Evolutionary conservation across 1,140 invertebrate species (phyloP).

Genomic region (Gyrodactylus salaris): DNA sequence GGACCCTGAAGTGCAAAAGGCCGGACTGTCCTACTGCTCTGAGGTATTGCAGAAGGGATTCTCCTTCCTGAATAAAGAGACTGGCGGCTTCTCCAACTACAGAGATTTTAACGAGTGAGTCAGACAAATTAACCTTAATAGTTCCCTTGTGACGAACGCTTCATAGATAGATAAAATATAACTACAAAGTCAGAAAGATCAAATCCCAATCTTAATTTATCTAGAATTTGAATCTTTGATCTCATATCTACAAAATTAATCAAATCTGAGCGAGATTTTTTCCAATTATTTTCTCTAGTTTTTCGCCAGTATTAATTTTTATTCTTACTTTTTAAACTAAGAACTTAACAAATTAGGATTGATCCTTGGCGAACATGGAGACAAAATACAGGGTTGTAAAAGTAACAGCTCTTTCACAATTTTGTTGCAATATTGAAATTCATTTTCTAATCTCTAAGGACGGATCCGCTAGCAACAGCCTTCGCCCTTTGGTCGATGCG

Average conservation of each 20-base stretch:
- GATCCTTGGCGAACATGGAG: too few relatives aligned
- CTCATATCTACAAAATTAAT: background rate
- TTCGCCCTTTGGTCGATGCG: conserved; percentile 16
- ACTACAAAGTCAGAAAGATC: too few relatives aligned
- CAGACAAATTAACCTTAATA: too few relatives aligned
- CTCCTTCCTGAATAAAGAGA: background rate
- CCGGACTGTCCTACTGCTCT: conserved; percentile 52
- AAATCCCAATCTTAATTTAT: too few relatives aligned
- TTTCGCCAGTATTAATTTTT: background rate
- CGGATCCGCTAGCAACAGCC: conserved; percentile 15
- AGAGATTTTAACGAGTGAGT: background rate
- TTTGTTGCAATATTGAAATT: too few relatives aligned
- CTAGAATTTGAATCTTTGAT: too few relatives aligned
- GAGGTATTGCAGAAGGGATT: conserved; percentile 13
- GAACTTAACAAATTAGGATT: too few relatives aligned
- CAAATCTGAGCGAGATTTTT: background rate
- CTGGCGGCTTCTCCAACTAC: background rate
- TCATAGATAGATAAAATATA: too few relatives aligned
- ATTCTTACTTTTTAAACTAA: too few relatives aligned
- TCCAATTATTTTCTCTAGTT: background rate
- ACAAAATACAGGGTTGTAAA: too few relatives aligned
- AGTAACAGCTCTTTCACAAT: too few relatives aligned
- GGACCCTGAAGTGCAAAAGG: conserved; percentile 28
- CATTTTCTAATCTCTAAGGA: conserved; percentile 6
- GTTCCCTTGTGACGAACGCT: too few relatives aligned